These are phyloP conservation scores for Drosophila merina DNA, from an alignment of 2,888 invertebrate species.

Conservation along the genomic window DNA sequence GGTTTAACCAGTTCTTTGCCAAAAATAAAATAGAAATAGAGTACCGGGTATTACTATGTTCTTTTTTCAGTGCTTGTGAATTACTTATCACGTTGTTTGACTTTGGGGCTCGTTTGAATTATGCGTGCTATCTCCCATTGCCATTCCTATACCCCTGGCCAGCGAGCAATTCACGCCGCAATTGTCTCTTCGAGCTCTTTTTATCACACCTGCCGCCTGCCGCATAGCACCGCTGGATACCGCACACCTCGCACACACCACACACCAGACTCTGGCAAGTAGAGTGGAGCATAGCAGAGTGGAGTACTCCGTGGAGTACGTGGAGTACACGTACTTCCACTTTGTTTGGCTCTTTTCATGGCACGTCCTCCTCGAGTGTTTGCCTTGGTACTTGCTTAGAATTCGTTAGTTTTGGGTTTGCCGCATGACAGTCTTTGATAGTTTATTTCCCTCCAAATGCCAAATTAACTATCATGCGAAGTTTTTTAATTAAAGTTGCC, in stretches of 20 bases:
- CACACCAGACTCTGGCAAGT: background rate
- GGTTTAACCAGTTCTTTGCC: background rate
- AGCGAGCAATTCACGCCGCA: conserved; percentile 44
- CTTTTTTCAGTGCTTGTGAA: conserved; percentile 47
- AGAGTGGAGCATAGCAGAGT: conserved; percentile 24
- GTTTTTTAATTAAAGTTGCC: background rate
- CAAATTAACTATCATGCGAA: conserved; percentile 1
- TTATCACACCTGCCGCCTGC: conserved; percentile 70
- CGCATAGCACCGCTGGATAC: conserved; percentile 46
- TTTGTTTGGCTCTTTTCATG: conserved; percentile 40
- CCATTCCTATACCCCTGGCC: conserved; percentile 36
- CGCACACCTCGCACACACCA: conserved; percentile 23
- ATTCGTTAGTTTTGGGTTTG: conserved; percentile 36
- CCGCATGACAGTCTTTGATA: conserved; percentile 2
- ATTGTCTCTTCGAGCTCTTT: conserved; percentile 46
- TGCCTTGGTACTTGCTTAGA: conserved; percentile 45
- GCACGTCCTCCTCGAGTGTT: conserved; percentile 49
- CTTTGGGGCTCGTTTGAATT: conserved; percentile 71
- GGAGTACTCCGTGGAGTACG: conserved; percentile 21
- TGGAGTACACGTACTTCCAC: conserved; percentile 41
- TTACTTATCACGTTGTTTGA: conserved; percentile 74
- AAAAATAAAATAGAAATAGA: background rate
- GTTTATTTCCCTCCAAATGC: background rate
- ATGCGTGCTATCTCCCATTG: conserved; percentile 67
- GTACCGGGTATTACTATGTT: background rate